phyloP scores from a whole-genome alignment of 2,113 vertebrate species.

The Terrapene triunguis region DNA sequence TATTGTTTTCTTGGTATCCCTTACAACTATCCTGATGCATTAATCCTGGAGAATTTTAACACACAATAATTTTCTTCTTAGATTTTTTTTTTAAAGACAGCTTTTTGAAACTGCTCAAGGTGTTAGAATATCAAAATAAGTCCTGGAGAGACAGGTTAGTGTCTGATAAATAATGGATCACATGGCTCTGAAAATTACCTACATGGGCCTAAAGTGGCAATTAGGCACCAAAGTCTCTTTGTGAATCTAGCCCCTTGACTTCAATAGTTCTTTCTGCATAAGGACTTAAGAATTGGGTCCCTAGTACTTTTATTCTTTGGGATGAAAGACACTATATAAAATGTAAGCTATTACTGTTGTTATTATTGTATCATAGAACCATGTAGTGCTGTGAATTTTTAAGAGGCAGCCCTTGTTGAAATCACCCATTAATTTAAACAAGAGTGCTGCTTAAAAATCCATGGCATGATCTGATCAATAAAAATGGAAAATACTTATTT shows the following conservation, averaged over 20 bases:
- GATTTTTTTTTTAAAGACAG: neutral
- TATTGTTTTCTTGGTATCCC: neutral
- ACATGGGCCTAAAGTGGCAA: neutral
- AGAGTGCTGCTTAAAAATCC: neutral
- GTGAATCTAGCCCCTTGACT: neutral
- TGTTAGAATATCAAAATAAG: neutral
- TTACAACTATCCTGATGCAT: neutral
- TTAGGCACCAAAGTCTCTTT: neutral
- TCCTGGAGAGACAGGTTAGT: neutral
- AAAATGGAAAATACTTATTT: neutral
- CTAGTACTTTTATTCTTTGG: neutral
- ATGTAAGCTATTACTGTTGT: neutral
- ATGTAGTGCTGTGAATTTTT: neutral
- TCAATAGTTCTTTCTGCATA: neutral
- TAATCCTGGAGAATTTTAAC: neutral
- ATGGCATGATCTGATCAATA: neutral
- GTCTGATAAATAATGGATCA: neutral
- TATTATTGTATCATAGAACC: neutral
- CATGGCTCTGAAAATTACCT: neutral
- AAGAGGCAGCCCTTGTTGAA: neutral
- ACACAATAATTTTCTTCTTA: neutral
- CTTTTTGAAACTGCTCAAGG: neutral
- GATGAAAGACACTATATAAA: neutral
- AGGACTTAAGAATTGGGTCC: neutral
- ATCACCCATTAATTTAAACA: neutral